These are phyloP conservation scores for Troides aeacus DNA, from an alignment of 2,888 invertebrate genomes.

Conservation along the genomic window DNA sequence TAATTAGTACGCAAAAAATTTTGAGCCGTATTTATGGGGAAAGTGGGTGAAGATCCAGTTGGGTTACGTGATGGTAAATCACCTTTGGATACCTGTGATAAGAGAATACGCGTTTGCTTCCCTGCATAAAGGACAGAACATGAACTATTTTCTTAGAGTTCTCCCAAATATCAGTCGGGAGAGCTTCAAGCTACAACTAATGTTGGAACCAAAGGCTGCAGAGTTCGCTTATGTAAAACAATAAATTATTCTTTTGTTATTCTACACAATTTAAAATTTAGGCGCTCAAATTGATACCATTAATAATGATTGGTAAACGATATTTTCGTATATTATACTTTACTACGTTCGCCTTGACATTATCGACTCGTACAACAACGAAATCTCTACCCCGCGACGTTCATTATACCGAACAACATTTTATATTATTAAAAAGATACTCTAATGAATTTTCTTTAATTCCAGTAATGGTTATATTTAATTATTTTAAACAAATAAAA, in stretches of 20 bases:
- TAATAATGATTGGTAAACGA: neutral
- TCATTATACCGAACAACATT: neutral
- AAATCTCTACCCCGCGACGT: neutral
- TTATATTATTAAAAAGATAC: neutral
- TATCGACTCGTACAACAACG: constrained; percentile 6
- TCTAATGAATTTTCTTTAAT: neutral
- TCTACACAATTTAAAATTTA: neutral
- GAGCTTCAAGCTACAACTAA: neutral
- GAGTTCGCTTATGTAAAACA: no score
- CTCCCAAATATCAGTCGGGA: neutral
- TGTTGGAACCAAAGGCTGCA: neutral
- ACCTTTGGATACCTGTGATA: neutral
- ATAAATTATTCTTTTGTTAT: no score
- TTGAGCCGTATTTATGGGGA: neutral
- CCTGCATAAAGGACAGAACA: neutral
- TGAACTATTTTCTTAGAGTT: neutral
- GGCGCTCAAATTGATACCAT: constrained; percentile 10
- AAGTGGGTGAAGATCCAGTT: neutral
- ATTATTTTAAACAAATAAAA: neutral
- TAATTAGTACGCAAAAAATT: neutral
- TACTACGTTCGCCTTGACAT: constrained; percentile 18
- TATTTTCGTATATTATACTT: constrained; percentile 10
- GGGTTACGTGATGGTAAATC: no score
- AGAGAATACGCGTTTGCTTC: neutral
- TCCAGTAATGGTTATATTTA: neutral